Conservation (phyloP, 2,113 vertebrate genomes). For the Sialia sialis region DNA sequence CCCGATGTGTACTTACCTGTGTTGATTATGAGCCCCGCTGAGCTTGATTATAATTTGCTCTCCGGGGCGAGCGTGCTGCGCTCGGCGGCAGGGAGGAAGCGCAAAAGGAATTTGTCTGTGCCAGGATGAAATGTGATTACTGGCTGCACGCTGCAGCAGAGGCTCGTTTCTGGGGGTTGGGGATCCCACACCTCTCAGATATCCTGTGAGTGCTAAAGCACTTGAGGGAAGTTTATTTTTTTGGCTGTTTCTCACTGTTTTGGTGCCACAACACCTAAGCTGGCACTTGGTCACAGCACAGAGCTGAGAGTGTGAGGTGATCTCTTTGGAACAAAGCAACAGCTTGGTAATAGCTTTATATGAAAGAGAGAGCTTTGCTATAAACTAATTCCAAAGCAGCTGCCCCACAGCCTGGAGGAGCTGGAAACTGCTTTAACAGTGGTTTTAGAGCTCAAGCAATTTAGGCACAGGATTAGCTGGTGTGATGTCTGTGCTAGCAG, state of each 20-base stretch:
- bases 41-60: constrained; percentile 14
- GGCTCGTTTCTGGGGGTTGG: not conserved
- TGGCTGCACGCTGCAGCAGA: not conserved
- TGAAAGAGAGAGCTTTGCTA: not conserved
- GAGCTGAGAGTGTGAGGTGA: not conserved
- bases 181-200: not conserved
- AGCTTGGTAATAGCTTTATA: not conserved
- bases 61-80: not conserved
- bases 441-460: not conserved
- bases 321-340: not conserved
- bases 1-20: not conserved
- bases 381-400: not conserved
- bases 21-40: constrained; percentile 10
- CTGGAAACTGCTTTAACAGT: not conserved
- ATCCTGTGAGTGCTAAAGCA: not conserved
- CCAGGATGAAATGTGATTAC: not conserved
- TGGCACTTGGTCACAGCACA: not conserved
- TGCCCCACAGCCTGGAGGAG: not conserved
- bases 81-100: not conserved
- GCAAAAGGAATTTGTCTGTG: not conserved
- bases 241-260: not conserved
- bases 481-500: not conserved
- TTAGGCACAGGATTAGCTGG: not conserved
- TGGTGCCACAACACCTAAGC: not conserved
- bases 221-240: not conserved